Conservation (phyloP, 2,888 invertebrate genomes). For the Cacoxenus indagator region DNA sequence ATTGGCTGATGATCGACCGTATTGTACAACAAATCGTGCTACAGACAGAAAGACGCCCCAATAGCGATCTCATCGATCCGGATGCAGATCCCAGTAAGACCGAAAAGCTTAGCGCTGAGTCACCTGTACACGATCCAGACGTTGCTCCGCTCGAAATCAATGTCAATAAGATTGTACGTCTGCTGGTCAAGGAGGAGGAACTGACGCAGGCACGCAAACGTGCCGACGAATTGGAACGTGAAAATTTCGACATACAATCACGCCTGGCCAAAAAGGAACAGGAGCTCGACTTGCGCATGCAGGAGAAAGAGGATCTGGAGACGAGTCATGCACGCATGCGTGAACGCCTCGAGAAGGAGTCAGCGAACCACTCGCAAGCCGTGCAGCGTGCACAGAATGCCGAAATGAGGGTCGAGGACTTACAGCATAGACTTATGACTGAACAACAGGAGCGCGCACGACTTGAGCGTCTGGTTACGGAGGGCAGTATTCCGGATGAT, state of each 20-base stretch:
- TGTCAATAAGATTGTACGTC: slow-evolving; percentile 89
- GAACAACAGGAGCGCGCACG: slow-evolving; percentile 86
- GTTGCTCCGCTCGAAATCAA: slow-evolving; percentile 89
- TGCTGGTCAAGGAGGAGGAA: slow-evolving; percentile 94
- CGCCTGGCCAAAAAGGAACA: slow-evolving; percentile 93
- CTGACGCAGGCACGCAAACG: slow-evolving; percentile 87
- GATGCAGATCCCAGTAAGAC: slow-evolving; percentile 67
- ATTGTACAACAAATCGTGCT: slow-evolving; percentile 94
- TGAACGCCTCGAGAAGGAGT: slow-evolving; percentile 90
- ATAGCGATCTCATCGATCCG: slow-evolving; percentile 67
- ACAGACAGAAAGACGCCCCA: slow-evolving; percentile 75
- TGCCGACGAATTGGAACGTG: slow-evolving; percentile 89
- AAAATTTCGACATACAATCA: slow-evolving; percentile 88
- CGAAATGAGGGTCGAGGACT: slow-evolving; percentile 74
- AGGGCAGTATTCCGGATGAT: slow-evolving; percentile 94
- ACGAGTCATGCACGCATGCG: slow-evolving; percentile 85
- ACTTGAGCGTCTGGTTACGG: slow-evolving; percentile 87
- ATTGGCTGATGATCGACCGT: slow-evolving; percentile 95
- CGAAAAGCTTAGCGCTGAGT: slow-evolving; percentile 49
- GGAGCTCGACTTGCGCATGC: slow-evolving; percentile 88
- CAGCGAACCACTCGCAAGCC: slow-evolving; percentile 88
- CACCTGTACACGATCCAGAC: slow-evolving; percentile 79
- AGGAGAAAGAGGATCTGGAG: slow-evolving; percentile 94
- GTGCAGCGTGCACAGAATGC: slow-evolving; percentile 78
- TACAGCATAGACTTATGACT: slow-evolving; percentile 79